Base-by-base conservation (phyloP, 2,113 vertebrate species). In the Percopsis transmontana region DNA sequence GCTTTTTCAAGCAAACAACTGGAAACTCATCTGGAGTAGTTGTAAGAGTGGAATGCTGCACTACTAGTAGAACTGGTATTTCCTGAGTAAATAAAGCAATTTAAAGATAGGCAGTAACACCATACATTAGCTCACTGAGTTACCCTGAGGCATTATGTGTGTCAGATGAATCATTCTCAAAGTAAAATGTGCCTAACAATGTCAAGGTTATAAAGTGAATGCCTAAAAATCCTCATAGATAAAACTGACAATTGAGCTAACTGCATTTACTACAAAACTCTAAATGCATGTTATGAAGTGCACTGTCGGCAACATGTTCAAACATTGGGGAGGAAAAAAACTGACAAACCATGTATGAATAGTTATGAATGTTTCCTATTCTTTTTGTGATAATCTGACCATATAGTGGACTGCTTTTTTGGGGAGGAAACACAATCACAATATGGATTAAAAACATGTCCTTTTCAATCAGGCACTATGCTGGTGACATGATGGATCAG, bases 21-120 rank as follows among this genome's bases (percentile, higher is more conserved):
- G 58, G 72, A 61, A 50, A 20, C 47, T 77, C 56, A 11, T 11
- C 18, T 18, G 45, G 58, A 66, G 61, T 45, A 16, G 12, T 62
- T 74, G 62, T 56, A 51, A 70, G 64, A 70, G 70, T 79, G 86
- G 84, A 89, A 88, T 82, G 79, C 85, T 50, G 66, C 81, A 21
- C 79, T 80, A 74, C 23, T 15, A 72, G 15, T 8, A 66, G 20
- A 73, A 77, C 48, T 75, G 77, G 9, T 66, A 60, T 67, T 79
- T 87, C 87, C 91, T 88, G 90, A 90, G 90, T 62, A 85, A 88
- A 82, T 85, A 76, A 90, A 89, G 90, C 87, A 91, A 88, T 87
- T 88, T 24, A 73, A 76, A 81, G 45, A 65, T 21, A 76, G 68
- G 65, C 54, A 72, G 70, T 68, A 18, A 69, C 69, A 68, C 58